Conservation (phyloP, 2,888 invertebrate species). For the Drosophila borealis region DNA sequence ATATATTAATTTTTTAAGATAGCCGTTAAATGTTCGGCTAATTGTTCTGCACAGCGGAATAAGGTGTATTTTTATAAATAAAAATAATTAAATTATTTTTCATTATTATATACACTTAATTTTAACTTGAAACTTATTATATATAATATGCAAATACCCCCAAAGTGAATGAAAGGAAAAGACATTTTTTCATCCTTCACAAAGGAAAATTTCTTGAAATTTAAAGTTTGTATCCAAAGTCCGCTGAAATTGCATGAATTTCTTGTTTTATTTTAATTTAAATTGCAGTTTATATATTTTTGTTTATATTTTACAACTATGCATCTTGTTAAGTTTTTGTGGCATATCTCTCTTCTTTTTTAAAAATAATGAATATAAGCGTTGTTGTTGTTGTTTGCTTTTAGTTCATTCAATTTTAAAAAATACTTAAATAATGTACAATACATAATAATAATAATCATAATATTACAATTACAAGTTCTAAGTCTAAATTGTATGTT, state of each 20-base stretch:
- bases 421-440: slow-evolving; percentile 67
- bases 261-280: slow-evolving; percentile 48
- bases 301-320: slow-evolving; percentile 49
- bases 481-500: slow-evolving; percentile 25
- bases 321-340: slow-evolving; percentile 37
- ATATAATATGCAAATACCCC: too few species aligned
- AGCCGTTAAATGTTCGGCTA: too few species aligned
- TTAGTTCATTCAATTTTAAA: slow-evolving; percentile 48
- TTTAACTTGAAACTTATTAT: too few species aligned
- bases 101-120: too few species aligned
- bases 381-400: slow-evolving; percentile 32
- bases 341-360: slow-evolving; percentile 20
- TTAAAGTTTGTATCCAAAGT: slow-evolving; percentile 33
- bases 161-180: too few species aligned
- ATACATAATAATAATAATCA: slow-evolving; percentile 39
- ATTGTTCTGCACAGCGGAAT: too few species aligned
- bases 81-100: too few species aligned
- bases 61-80: too few species aligned
- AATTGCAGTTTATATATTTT: slow-evolving; percentile 52
- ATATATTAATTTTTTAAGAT: not conserved
- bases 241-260: slow-evolving; percentile 42
- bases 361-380: slow-evolving; percentile 37
- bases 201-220: not conserved
- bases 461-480: slow-evolving; percentile 47
- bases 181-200: not conserved